phyloP scores from a whole-genome alignment of 2,888 invertebrate species.

The Brachyopa scutellaris region DNA sequence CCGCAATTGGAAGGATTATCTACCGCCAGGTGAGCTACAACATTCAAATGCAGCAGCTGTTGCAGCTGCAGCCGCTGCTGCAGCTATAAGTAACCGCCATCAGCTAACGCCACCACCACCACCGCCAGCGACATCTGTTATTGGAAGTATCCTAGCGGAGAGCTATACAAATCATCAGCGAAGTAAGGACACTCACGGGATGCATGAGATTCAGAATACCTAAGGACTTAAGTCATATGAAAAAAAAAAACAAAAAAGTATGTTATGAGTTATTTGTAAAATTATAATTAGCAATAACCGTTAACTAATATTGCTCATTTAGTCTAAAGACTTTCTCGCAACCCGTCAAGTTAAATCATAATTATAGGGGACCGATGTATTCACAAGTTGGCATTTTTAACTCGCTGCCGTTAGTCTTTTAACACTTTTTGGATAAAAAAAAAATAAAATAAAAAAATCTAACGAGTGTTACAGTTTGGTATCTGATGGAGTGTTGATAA shows the following conservation, averaged over 20 bases:
- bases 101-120: conserved; percentile 58
- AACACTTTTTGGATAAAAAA: no score
- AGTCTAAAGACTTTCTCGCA: conserved; percentile 1
- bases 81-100: conserved; percentile 71
- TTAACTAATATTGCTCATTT: not conserved
- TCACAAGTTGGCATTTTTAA: conserved; percentile 26
- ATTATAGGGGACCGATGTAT: not conserved
- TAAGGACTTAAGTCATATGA: not conserved
- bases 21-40: conserved; percentile 88
- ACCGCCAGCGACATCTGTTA: conserved; percentile 65
- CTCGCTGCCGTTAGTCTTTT: no score
- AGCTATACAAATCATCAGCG: conserved; percentile 65
- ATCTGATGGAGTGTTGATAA: no score
- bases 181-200: conserved; percentile 44
- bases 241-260: not conserved
- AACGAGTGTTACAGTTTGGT: no score
- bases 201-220: conserved; percentile 57
- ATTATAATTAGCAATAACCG: not conserved
- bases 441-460: not conserved
- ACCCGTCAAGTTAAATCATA: no score
- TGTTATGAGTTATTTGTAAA: not conserved
- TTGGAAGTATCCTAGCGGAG: conserved; percentile 61
- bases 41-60: conserved; percentile 73
- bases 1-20: conserved; percentile 95
- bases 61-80: conserved; percentile 73